A percentile compares a stretch with the other conserved stretches of the same genome.
Conservation (phyloP, 2,888 invertebrate genomes). For the Drosophila recens region DNA sequence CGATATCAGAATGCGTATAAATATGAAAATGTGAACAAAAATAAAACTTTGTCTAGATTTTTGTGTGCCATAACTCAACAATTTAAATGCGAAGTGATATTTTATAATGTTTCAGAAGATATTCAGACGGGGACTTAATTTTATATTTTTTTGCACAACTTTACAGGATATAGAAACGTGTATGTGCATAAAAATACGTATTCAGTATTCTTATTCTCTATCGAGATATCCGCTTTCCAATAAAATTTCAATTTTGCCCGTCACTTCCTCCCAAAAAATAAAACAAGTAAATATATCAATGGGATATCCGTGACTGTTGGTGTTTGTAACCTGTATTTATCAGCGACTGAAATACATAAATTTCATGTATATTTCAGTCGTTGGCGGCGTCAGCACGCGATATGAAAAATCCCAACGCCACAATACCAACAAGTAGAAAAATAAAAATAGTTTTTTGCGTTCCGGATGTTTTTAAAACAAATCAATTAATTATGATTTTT, state of each 20-base stretch:
- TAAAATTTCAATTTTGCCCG: conserved; percentile 19
- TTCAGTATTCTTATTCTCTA: background rate
- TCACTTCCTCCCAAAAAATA: conserved; percentile 5
- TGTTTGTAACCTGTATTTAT: background rate
- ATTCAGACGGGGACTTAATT: background rate
- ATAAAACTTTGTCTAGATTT: background rate
- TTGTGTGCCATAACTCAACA: background rate
- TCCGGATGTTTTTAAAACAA: conserved; percentile 30
- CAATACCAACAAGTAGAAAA: background rate
- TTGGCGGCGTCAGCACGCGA: conserved; percentile 1
- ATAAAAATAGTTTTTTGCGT: background rate
- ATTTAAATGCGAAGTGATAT: background rate
- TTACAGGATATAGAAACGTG: conserved; percentile 3
- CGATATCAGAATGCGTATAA: background rate
- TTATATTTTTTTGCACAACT: background rate
- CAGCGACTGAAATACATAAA: conserved; percentile 8
- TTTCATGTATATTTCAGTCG: conserved; percentile 13
- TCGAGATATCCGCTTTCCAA: background rate
- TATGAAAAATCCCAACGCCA: background rate
- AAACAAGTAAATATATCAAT: background rate
- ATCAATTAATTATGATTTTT: conserved; percentile 47
- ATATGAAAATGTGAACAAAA: background rate
- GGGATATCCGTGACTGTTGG: background rate
- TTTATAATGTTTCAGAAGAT: background rate
- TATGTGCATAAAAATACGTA: conserved; percentile 7